Base-by-base conservation (phyloP, 1,140 invertebrate genomes). In the Brachionus manjavacas region DNA sequence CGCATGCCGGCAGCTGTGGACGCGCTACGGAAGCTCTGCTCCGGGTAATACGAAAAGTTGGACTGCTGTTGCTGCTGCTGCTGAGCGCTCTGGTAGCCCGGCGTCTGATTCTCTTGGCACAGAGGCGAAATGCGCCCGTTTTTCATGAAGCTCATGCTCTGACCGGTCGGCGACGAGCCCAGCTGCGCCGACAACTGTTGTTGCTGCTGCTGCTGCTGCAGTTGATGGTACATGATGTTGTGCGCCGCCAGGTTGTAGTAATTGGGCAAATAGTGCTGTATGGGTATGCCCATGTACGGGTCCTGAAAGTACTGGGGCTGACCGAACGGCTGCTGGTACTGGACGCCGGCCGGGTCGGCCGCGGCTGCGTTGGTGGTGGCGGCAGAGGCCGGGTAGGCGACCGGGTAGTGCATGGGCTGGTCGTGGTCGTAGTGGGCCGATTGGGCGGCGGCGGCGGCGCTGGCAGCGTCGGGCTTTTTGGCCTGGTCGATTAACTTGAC, bases 211-310 rank as follows among this genome's bases (percentile, higher is more conserved):
- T 81, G 79, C 23, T 81, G 79, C 28, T 81, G 79, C 12, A 81
- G 41, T n/a, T 81, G 79, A 20, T 81, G 79, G 39, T 81, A 81
- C 79, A 81, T 81, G 12, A 81, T 25, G 41, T 68, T 81, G 35
- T 81, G 79, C 20, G 79, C 79, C 12, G 79, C 79, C n/a, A 81
- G 35, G 20, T 81, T 81, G 31, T 64, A 81, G 41, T 81, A 81
- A 11, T 41, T 43, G 12, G 79, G 79, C 52, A 81, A 20, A 16
- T 81, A 81, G n/a, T 52, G 79, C 31, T 81, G 64, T 25, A 76
- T 76, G 20, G 79, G 79, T 43, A 60, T 68, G 23, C 64, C 79
- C 14, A 81, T 12, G 16, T 60, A 68, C 12, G 79, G 52, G 35
- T 60, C 79, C 31, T 81, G 79, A 39, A 81, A 81, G 20, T 43